Conservation (phyloP, 64 coral and sea anemone species). For the Stichodactyla mertensii region DNA sequence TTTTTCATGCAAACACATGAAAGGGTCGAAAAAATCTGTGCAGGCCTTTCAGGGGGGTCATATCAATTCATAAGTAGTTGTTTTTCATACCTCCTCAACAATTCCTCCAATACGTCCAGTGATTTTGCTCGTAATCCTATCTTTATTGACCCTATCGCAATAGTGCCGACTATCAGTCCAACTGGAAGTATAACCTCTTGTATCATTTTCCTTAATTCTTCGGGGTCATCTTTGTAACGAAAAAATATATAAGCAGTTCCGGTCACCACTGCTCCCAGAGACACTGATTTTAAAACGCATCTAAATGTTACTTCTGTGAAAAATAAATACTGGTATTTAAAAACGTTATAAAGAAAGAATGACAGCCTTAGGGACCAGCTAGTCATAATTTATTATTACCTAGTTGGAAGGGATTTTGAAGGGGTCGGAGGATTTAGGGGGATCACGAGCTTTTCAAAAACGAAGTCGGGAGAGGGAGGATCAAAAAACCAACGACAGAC, state of each 20-base stretch:
- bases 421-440: too few species aligned
- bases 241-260: background rate
- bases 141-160: background rate
- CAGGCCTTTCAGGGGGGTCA: too few species aligned
- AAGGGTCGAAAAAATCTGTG: too few species aligned
- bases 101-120: background rate
- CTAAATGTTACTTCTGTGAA: background rate
- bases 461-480: too few species aligned
- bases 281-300: background rate
- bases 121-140: background rate
- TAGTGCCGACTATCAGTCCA: background rate
- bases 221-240: background rate
- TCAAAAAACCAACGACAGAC: too few species aligned
- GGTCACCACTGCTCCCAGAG: background rate
- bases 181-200: background rate
- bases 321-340: background rate
- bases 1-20: too few species aligned
- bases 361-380: too few species aligned
- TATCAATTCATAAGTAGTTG: background rate
- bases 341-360: too few species aligned
- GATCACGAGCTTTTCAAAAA: too few species aligned
- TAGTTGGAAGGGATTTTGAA: too few species aligned
- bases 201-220: background rate
- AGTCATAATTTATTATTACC: too few species aligned
- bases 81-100: background rate